A percentile compares a stretch with the other conserved stretches of the same genome.
phyloP scores from a whole-genome alignment of 2,797 vertebrate species.

The Psittacula derbiana region DNA sequence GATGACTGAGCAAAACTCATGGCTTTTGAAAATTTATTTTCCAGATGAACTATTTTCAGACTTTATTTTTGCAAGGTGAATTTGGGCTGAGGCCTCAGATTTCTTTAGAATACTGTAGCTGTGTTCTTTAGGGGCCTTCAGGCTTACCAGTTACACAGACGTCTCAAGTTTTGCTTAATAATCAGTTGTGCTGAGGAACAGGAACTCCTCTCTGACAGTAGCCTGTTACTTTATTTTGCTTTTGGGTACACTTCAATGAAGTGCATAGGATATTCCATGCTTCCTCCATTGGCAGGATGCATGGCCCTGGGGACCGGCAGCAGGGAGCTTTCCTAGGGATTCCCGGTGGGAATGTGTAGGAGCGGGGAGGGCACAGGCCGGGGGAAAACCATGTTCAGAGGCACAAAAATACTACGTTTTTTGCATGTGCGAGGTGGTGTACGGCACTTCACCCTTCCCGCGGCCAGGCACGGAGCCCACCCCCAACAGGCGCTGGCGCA shows the following conservation, averaged over 20 bases:
- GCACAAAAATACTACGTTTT: neutral
- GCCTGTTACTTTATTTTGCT: neutral
- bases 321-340: neutral
- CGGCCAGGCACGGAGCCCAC: neutral
- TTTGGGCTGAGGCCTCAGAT: neutral
- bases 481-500: neutral
- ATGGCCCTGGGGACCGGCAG: neutral
- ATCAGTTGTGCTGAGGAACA: neutral
- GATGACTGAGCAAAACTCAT: neutral
- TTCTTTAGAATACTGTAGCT: neutral
- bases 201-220: neutral
- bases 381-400: neutral
- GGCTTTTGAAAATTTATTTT: neutral
- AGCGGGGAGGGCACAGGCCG: neutral
- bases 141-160: accelerated
- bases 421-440: too few relatives aligned
- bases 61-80: neutral
- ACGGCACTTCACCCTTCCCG: too few relatives aligned
- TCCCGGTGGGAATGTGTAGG: neutral
- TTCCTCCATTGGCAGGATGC: neutral
- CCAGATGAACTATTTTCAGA: neutral
- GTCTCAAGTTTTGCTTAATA: neutral
- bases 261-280: neutral
- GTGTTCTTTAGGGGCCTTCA: neutral
- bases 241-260: neutral